phyloP scores from a whole-genome alignment of 2,888 invertebrate species.

The Nymphalis polychloros region DNA sequence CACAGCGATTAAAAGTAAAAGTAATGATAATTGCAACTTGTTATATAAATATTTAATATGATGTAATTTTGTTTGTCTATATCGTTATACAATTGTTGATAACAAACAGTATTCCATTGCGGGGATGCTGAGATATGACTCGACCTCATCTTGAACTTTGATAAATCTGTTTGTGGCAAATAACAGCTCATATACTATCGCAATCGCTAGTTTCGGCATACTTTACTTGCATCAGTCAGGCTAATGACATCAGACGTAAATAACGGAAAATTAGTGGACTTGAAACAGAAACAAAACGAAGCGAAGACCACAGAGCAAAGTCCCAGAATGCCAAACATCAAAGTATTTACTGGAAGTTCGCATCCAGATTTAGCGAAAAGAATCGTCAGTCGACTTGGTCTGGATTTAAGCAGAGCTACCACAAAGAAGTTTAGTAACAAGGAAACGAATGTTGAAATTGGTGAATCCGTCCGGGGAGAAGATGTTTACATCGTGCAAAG shows the following conservation, averaged over 20 bases:
- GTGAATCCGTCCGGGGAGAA: slow-evolving; percentile 94
- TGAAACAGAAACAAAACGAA: slow-evolving; percentile 43
- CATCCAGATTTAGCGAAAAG: slow-evolving; percentile 98
- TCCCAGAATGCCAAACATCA: slow-evolving; percentile 97
- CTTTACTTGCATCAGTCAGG: slow-evolving; percentile 47
- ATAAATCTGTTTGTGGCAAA: slow-evolving; percentile 64
- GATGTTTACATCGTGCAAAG: slow-evolving; percentile 97
- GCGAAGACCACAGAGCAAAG: slow-evolving; percentile 15
- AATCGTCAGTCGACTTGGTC: slow-evolving; percentile 95
- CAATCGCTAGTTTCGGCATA: slow-evolving; percentile 51
- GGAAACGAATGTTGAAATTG: slow-evolving; percentile 97
- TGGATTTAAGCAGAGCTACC: slow-evolving; percentile 97
- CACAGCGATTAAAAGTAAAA: not conserved
- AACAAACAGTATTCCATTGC: slow-evolving; percentile 55
- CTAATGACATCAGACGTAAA: slow-evolving; percentile 64
- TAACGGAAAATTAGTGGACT: slow-evolving; percentile 46
- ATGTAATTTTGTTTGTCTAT: slow-evolving; percentile 42
- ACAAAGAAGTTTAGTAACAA: slow-evolving; percentile 99
- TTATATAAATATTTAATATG: slow-evolving; percentile 37
- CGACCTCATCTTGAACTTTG: slow-evolving; percentile 70
- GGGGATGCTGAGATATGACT: slow-evolving; percentile 54
- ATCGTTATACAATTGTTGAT: slow-evolving; percentile 44
- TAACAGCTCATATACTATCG: slow-evolving; percentile 57
- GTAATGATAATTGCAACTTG: slow-evolving; percentile 1
- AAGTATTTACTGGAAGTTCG: slow-evolving; percentile 98